Conservation (phyloP, 1,140 invertebrate genomes). For the Drosophila grimshawi region DNA sequence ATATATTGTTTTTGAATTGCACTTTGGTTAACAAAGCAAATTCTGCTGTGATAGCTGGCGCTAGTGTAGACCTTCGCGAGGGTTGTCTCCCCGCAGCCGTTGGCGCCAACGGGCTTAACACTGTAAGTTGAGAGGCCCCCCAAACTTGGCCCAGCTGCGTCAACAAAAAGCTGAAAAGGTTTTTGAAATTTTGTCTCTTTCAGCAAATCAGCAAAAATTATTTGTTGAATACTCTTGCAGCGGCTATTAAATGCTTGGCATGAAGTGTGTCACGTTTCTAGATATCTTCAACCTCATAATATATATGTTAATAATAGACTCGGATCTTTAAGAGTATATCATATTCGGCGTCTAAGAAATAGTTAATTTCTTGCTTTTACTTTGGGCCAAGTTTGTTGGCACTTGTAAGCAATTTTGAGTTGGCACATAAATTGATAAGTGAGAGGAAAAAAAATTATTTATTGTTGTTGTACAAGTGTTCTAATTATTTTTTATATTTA, state of each 20-base stretch:
- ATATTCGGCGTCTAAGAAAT: not conserved
- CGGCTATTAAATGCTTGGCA: not conserved
- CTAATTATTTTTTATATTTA: constrained; percentile 38
- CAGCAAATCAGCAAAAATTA: constrained; percentile 68
- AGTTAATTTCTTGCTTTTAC: constrained; percentile 23
- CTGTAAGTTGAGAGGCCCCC: constrained; percentile 60
- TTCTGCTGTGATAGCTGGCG: constrained; percentile 11
- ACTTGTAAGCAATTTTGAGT: constrained; percentile 67
- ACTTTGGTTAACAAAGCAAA: constrained; percentile 14
- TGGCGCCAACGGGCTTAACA: constrained; percentile 52
- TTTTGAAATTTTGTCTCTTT: constrained; percentile 39
- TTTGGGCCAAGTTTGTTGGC: constrained; percentile 65
- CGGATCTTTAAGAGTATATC: not conserved
- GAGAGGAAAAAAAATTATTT: constrained; percentile 32
- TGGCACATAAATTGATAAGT: constrained; percentile 26
- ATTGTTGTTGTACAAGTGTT: constrained; percentile 26
- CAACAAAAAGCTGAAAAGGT: constrained; percentile 52
- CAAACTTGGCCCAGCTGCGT: constrained; percentile 61
- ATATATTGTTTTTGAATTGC: not conserved
- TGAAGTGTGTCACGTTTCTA: not conserved
- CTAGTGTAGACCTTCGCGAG: not conserved
- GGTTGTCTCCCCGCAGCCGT: constrained; percentile 4
- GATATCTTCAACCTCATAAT: not conserved
- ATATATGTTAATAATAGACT: not conserved
- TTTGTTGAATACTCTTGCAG: constrained; percentile 28